Conservation (phyloP, 2,888 invertebrate genomes). For the Leuctra nigra region DNA sequence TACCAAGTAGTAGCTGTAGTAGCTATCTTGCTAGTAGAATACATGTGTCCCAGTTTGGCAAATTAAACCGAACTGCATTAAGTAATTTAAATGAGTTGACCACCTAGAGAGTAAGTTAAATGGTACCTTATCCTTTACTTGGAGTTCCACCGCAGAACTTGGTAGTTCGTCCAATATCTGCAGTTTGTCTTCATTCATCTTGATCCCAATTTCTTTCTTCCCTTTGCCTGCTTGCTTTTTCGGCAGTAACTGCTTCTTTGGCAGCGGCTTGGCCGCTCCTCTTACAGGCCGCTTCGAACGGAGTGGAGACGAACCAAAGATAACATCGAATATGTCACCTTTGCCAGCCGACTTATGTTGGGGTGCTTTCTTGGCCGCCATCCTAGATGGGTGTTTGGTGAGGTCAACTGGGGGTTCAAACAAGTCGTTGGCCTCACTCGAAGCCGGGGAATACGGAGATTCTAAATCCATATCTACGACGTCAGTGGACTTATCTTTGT, state of each 20-base stretch:
- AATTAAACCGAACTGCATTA: no score
- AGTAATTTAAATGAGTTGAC: no score
- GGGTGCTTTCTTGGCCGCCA: conserved; percentile 12
- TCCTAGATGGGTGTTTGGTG: conserved; percentile 14
- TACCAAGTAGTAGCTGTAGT: no score
- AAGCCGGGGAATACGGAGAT: conserved; percentile 84
- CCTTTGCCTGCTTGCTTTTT: conserved; percentile 11
- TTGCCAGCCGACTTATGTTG: conserved; percentile 23
- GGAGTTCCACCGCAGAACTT: conserved; percentile 88
- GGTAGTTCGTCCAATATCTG: conserved; percentile 84
- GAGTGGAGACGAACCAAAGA: conserved; percentile 25
- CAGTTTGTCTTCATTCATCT: conserved; percentile 72
- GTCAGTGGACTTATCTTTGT: conserved; percentile 41
- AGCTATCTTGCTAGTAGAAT: no score
- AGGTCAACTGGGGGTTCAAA: conserved; percentile 65
- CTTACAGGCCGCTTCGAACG: conserved; percentile 6
- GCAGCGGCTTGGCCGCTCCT: background rate
- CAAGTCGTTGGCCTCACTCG: conserved; percentile 81
- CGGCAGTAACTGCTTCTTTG: conserved; percentile 21
- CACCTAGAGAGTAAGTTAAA: no score
- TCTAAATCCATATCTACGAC: conserved; percentile 60
- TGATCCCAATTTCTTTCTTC: conserved; percentile 62
- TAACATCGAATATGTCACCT: conserved; percentile 26
- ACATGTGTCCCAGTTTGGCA: no score
- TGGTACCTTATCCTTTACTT: conserved; percentile 84